Percentiles rank a stretch among this genome's conserved stretches.
These are phyloP conservation scores for Sphaerophoria taeniata DNA, from an alignment of 2,888 invertebrate genomes.

Conservation along the genomic window DNA sequence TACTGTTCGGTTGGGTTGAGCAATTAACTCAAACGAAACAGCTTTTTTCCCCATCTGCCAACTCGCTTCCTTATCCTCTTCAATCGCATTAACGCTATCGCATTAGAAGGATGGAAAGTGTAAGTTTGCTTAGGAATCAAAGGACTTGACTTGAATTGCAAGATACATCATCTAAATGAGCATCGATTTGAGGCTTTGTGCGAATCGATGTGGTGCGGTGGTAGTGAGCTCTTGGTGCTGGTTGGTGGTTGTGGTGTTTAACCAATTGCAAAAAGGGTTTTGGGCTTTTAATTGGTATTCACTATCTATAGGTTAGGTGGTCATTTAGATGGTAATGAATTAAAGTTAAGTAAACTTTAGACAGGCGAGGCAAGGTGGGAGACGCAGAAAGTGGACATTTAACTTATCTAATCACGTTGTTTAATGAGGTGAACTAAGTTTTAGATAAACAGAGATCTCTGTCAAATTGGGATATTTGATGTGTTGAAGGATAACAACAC, in stretches of 20 bases:
- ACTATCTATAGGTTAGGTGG: slow-evolving; percentile 42
- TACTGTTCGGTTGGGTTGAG: slow-evolving; percentile 16
- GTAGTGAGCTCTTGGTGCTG: background rate
- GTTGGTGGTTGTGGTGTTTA: background rate
- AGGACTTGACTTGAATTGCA: slow-evolving; percentile 37
- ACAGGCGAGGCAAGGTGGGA: background rate
- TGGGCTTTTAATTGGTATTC: slow-evolving; percentile 14
- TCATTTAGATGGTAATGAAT: slow-evolving; percentile 25
- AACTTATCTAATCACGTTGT: slow-evolving; percentile 20
- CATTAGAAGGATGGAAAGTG: slow-evolving; percentile 37
- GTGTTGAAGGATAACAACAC: slow-evolving; percentile 5
- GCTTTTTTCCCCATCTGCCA: background rate
- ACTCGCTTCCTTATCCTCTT: background rate
- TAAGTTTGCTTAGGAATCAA: slow-evolving; percentile 43
- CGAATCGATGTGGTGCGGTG: background rate
- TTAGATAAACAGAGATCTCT: slow-evolving; percentile 12
- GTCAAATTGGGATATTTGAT: slow-evolving; percentile 14
- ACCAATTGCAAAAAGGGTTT: slow-evolving; percentile 8
- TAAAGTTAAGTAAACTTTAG: slow-evolving; percentile 10
- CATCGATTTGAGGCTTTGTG: slow-evolving; percentile 23
- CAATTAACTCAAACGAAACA: slow-evolving; percentile 51
- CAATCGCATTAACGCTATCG: background rate
- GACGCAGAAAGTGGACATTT: background rate
- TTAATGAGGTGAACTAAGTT: slow-evolving; percentile 27
- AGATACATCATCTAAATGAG: slow-evolving; percentile 29